phyloP scores from a whole-genome alignment of 1,140 invertebrate species.

The Palaemon carinicauda region DNA sequence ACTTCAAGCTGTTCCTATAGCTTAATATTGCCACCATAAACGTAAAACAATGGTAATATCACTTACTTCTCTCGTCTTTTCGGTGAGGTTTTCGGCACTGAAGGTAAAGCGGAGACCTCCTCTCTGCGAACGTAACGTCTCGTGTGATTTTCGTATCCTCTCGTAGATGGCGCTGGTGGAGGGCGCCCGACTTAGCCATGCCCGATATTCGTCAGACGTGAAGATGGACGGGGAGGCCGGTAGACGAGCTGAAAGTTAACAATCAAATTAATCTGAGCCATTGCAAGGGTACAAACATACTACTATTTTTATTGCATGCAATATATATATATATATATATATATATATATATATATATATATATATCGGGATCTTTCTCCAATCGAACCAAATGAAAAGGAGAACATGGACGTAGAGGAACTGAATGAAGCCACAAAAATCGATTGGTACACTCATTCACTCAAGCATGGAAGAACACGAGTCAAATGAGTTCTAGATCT shows the following conservation, averaged over 20 bases:
- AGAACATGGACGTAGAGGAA: too few relatives aligned
- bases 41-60: background rate
- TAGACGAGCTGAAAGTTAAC: slow-evolving; percentile 64
- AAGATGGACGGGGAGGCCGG: slow-evolving; percentile 80
- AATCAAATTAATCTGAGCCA: background rate
- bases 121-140: slow-evolving; percentile 62
- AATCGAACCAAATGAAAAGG: background rate
- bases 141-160: slow-evolving; percentile 79
- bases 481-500: too few relatives aligned
- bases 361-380: background rate
- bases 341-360: background rate
- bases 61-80: slow-evolving; percentile 68
- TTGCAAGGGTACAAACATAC: background rate
- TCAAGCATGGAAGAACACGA: too few relatives aligned
- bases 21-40: too few relatives aligned
- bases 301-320: background rate
- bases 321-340: background rate
- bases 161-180: slow-evolving; percentile 93
- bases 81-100: slow-evolving; percentile 85
- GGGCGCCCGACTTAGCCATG: slow-evolving; percentile 87
- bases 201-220: slow-evolving; percentile 88
- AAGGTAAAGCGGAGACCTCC: slow-evolving; percentile 79
- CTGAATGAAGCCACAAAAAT: too few relatives aligned
- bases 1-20: too few relatives aligned
- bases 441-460: too few relatives aligned